These are phyloP conservation scores for Intellagama lesueurii DNA, from an alignment of 2,797 vertebrate species.

Conservation along the genomic window DNA sequence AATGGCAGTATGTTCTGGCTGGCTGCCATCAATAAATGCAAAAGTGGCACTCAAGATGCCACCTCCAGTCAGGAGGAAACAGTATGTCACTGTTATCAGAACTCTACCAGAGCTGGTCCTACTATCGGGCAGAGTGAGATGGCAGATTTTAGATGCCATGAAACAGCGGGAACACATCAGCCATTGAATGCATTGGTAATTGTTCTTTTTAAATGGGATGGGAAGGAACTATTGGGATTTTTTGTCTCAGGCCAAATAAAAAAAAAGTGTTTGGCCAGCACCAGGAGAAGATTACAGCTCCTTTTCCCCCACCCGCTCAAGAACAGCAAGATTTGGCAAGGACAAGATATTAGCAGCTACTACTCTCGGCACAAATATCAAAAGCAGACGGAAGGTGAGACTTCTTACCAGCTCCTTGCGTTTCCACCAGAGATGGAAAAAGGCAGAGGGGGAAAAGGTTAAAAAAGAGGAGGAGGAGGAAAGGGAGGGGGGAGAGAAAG, in stretches of 20 bases:
- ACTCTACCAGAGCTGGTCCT: neutral
- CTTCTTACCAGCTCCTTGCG: constrained; percentile 99
- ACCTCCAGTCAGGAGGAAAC: neutral
- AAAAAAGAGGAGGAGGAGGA: constrained; percentile 75
- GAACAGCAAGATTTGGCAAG: constrained; percentile 39
- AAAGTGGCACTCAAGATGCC: neutral
- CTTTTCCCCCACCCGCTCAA: neutral
- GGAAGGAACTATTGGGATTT: neutral
- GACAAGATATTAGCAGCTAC: constrained; percentile 50
- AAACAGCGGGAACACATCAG: neutral
- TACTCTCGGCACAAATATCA: constrained; percentile 59
- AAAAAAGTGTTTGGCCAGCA: neutral
- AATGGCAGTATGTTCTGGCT: neutral
- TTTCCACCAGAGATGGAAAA: constrained; percentile 90
- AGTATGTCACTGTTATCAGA: neutral
- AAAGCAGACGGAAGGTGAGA: constrained; percentile 73
- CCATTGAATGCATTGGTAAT: neutral
- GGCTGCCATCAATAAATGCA: neutral
- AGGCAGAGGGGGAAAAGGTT: constrained; percentile 79
- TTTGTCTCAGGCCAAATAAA: neutral
- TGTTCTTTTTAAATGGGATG: neutral
- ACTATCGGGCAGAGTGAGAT: neutral
- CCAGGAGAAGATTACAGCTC: neutral
- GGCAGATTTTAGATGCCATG: neutral
- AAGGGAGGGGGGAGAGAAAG: constrained; percentile 54